Evolutionary conservation across 2,113 vertebrate genomes (phyloP).

Genomic region (Ovis aries): ARS-UI_Ramb_v3.0 NC_056058.1:99498001-99498500

Average conservation of each 20-base stretch:
- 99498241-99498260: not conserved
- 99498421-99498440: not conserved
- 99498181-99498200: not conserved
- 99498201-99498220: not conserved
- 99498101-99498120: not conserved
- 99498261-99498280: conserved; percentile 14
- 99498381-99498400: not conserved
- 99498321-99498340: conserved; percentile 33
- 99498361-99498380: not conserved
- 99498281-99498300: not conserved
- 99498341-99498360: not conserved
- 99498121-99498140: not conserved
- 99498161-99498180: not conserved
- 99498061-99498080: not conserved
- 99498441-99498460: not conserved
- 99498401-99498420: not conserved
- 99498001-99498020: not conserved
- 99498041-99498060: not conserved
- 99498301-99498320: conserved; percentile 42
- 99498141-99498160: not conserved
- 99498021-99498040: not conserved
- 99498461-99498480: not conserved
- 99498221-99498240: not conserved
- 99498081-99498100: not conserved
- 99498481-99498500: not conserved